Percentiles rank a stretch among this genome's conserved stretches.
Evolutionary conservation across 2,113 vertebrate genomes (phyloP).

Genomic region (Electrona antarctica): DNA sequence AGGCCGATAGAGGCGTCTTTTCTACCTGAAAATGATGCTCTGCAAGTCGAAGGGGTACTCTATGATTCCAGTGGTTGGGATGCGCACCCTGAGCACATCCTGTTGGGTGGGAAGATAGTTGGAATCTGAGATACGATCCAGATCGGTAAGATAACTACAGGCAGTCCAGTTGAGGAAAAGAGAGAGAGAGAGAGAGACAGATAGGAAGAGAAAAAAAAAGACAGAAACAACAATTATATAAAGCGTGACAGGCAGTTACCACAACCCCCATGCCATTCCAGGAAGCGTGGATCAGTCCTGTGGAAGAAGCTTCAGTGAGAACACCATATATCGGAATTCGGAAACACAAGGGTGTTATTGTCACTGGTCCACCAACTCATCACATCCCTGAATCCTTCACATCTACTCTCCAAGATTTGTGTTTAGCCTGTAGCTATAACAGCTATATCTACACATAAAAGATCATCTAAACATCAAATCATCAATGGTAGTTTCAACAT

Average conservation of each 20-base stretch:
- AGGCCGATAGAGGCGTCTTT: slow-evolving; percentile 33
- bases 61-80: slow-evolving; percentile 98
- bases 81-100: slow-evolving; percentile 96
- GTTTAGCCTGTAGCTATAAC: too few species aligned
- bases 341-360: slow-evolving; percentile 45
- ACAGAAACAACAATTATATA: slow-evolving; percentile 70
- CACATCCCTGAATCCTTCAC: too few species aligned
- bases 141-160: slow-evolving; percentile 93
- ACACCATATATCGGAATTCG: slow-evolving; percentile 48
- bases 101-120: slow-evolving; percentile 98
- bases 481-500: too few species aligned
- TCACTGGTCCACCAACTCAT: slow-evolving; percentile 22
- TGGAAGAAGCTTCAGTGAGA: slow-evolving; percentile 52
- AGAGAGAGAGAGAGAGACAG: slow-evolving; percentile 37
- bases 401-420: too few species aligned
- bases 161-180: slow-evolving; percentile 43
- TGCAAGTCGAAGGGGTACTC: slow-evolving; percentile 99
- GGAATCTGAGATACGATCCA: slow-evolving; percentile 92
- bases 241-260: slow-evolving; percentile 65
- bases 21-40: slow-evolving; percentile 99
- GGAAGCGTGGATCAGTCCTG: slow-evolving; percentile 64
- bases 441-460: too few species aligned
- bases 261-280: slow-evolving; percentile 58
- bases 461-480: too few species aligned
- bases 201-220: slow-evolving; percentile 37